Evolutionary conservation across 2,797 vertebrate species (phyloP).

Genomic region (Enteromius anoplus): DNA sequence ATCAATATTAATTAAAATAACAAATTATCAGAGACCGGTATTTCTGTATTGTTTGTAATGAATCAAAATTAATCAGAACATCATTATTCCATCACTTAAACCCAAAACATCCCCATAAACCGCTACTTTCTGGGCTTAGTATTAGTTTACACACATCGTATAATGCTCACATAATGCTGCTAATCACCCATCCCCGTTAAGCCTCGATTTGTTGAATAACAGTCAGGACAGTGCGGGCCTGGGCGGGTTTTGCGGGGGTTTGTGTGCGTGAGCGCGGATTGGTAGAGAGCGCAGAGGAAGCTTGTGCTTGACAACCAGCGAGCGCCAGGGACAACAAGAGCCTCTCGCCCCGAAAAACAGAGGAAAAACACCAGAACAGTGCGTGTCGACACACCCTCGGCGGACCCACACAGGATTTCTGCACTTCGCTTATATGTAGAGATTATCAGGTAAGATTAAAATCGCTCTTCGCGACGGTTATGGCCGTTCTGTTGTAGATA

Average conservation of each 20-base stretch:
- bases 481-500: slow-evolving; percentile 4
- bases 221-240: not conserved
- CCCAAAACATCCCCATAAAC: not conserved
- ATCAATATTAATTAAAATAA: too few relatives aligned
- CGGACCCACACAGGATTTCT: slow-evolving; percentile 33
- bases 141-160: not conserved
- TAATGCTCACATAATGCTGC: slow-evolving; percentile 15
- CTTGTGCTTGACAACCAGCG: slow-evolving; percentile 67
- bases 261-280: slow-evolving; percentile 53
- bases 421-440: slow-evolving; percentile 68
- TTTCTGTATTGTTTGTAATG: too few relatives aligned
- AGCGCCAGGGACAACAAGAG: slow-evolving; percentile 54
- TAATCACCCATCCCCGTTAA: slow-evolving; percentile 24
- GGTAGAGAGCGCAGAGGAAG: slow-evolving; percentile 55
- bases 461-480: not conserved
- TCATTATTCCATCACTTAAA: slow-evolving; percentile 37
- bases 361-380: slow-evolving; percentile 32
- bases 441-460: slow-evolving; percentile 69
- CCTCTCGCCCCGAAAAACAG: not conserved
- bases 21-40: too few relatives aligned
- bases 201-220: not conserved
- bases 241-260: slow-evolving; percentile 17
- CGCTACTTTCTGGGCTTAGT: slow-evolving; percentile 5
- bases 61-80: not conserved
- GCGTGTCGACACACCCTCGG: slow-evolving; percentile 47